A percentile compares a stretch with the other conserved stretches of the same genome.
Evolutionary conservation across 2,888 invertebrate species (phyloP).

Genomic region (Melanophora roralis): DNA sequence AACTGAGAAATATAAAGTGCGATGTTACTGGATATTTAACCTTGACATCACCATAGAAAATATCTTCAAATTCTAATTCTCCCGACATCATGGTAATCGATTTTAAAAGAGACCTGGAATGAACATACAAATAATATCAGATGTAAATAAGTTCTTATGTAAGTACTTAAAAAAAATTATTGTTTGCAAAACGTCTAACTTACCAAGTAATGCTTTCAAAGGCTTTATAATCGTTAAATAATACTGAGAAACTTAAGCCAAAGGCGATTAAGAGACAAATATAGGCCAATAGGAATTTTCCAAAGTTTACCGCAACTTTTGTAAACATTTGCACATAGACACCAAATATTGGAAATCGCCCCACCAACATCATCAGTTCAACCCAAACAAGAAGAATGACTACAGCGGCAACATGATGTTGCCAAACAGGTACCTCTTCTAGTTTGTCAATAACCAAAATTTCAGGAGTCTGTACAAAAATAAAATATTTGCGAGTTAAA

Average conservation of each 20-base stretch:
- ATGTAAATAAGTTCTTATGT: too few relatives aligned
- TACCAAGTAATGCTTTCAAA: conserved; percentile 80
- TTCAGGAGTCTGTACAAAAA: conserved; percentile 70
- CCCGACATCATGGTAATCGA: conserved; percentile 94
- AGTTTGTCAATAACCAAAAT: conserved; percentile 71
- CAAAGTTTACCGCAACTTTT: conserved; percentile 88
- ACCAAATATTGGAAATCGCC: conserved; percentile 90
- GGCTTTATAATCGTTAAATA: conserved; percentile 86
- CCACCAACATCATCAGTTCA: conserved; percentile 90
- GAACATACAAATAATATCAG: not conserved
- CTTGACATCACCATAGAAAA: conserved; percentile 81
- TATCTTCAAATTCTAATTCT: conserved; percentile 90
- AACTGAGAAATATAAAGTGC: conserved; percentile 85
- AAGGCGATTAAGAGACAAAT: conserved; percentile 89
- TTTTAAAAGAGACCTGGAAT: conserved; percentile 80
- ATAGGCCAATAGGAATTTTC: conserved; percentile 88
- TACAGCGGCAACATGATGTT: conserved; percentile 87
- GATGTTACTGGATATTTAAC: conserved; percentile 85
- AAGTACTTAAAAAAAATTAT: not conserved
- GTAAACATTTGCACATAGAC: conserved; percentile 93
- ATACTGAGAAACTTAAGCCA: conserved; percentile 87
- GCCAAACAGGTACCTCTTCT: conserved; percentile 80
- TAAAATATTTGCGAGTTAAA: conserved; percentile 1
- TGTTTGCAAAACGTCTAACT: not conserved
- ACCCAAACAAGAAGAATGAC: conserved; percentile 89